Conservation (phyloP, 1,140 invertebrate genomes). For the fruit fly (Drosophila melanogaster) region DNA sequence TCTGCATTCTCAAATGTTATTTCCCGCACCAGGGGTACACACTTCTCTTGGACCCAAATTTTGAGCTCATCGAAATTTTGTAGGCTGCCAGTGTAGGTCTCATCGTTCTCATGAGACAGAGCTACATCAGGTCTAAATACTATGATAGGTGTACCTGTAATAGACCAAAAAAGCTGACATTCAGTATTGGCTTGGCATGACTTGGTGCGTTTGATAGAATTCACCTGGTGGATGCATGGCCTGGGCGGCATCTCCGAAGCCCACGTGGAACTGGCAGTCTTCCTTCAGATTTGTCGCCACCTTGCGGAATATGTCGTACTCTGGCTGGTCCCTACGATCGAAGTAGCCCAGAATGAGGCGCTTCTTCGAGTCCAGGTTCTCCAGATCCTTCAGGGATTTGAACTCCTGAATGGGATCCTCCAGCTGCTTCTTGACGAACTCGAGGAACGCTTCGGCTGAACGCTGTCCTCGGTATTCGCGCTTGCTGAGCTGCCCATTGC, state of each 20-base stretch:
- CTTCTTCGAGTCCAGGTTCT: slow-evolving; percentile 94
- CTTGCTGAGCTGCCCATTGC: slow-evolving; percentile 97
- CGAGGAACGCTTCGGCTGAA: slow-evolving; percentile 92
- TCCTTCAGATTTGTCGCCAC: slow-evolving; percentile 96
- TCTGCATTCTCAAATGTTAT: slow-evolving; percentile 99
- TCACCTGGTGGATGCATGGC: slow-evolving; percentile 92
- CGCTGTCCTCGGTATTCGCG: slow-evolving; percentile 95
- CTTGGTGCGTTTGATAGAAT: neutral
- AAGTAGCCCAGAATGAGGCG: slow-evolving; percentile 97
- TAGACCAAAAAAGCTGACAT: neutral
- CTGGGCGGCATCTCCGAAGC: slow-evolving; percentile 93
- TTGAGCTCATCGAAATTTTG: slow-evolving; percentile 91
- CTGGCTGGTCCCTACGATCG: slow-evolving; percentile 91
- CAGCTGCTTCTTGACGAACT: slow-evolving; percentile 95
- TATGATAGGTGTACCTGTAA: slow-evolving; percentile 88
- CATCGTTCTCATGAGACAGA: slow-evolving; percentile 91
- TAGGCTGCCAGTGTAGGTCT: slow-evolving; percentile 91
- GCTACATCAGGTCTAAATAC: slow-evolving; percentile 92
- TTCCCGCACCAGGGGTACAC: slow-evolving; percentile 94
- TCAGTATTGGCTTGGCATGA: neutral
- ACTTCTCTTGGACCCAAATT: slow-evolving; percentile 95
- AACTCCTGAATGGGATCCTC: slow-evolving; percentile 95
- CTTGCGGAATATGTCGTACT: slow-evolving; percentile 92
- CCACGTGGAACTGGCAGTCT: slow-evolving; percentile 97
- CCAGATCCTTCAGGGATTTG: slow-evolving; percentile 89